phyloP scores from a whole-genome alignment of 2,113 vertebrate species.

The Mola mola region DNA sequence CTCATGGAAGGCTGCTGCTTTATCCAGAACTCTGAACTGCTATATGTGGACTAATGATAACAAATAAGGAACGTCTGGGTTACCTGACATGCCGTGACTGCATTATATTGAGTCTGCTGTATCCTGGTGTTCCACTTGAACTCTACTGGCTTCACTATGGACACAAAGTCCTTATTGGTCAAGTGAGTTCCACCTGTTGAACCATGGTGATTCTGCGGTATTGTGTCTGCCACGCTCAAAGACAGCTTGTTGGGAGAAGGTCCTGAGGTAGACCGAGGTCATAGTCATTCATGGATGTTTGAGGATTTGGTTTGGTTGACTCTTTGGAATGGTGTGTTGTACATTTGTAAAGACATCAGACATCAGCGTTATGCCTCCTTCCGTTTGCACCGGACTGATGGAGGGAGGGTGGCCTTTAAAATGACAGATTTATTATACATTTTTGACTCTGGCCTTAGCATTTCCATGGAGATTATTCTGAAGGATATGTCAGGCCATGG shows the following conservation, averaged over 20 bases:
- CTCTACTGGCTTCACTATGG: constrained; percentile 1
- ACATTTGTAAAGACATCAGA: too few species aligned
- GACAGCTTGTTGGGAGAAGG: too few species aligned
- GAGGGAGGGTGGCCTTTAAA: constrained; percentile 36
- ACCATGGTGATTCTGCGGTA: constrained; percentile 1
- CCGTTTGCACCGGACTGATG: too few species aligned
- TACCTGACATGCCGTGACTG: constrained; percentile 1
- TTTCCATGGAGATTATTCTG: constrained; percentile 11
- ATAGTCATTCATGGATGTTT: background rate
- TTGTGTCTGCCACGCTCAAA: too few species aligned
- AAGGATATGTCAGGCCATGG: background rate
- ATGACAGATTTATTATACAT: constrained; percentile 14
- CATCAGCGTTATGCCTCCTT: too few species aligned
- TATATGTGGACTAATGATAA: background rate
- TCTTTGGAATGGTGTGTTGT: too few species aligned
- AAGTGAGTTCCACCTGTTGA: constrained; percentile 62
- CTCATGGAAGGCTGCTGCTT: constrained; percentile 13
- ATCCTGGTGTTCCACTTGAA: constrained; percentile 16
- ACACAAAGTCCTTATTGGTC: constrained; percentile 36
- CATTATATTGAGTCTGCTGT: background rate
- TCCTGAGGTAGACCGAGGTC: constrained; percentile 14
- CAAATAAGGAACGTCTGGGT: background rate
- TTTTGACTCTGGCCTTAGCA: constrained; percentile 14
- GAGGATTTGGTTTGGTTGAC: too few species aligned
- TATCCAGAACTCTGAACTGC: background rate